Percentiles rank a stretch among this genome's conserved stretches.
Evolutionary conservation across 1,140 invertebrate species (phyloP).

Genomic region (Cherax quadricarinatus): DNA sequence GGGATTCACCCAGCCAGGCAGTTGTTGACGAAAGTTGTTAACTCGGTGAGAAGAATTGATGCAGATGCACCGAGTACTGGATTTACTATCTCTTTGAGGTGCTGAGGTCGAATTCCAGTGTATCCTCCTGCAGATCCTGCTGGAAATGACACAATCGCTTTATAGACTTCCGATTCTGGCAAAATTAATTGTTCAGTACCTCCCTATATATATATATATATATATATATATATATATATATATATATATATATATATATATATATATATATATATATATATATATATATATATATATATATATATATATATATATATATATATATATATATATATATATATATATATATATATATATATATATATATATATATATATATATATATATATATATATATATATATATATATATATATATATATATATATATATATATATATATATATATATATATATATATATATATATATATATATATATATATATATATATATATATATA

Average conservation of each 20-base stretch:
- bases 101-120: too few species aligned
- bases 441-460: not conserved
- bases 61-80: too few species aligned
- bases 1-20: too few species aligned
- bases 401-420: conserved; percentile 14
- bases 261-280: not conserved
- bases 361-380: not conserved
- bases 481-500: conserved; percentile 25
- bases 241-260: not conserved
- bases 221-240: too few species aligned
- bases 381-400: conserved; percentile 19
- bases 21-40: too few species aligned
- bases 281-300: not conserved
- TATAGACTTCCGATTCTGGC: too few species aligned
- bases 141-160: too few species aligned
- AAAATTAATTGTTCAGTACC: too few species aligned
- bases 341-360: not conserved
- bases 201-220: too few species aligned
- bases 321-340: conserved; percentile 1
- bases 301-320: conserved; percentile 11
- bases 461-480: conserved; percentile 26
- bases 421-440: conserved; percentile 19
- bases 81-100: too few species aligned
- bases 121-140: too few species aligned
- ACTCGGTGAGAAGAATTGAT: too few species aligned